Percentiles rank a stretch among this genome's conserved stretches.
Conservation (phyloP, 2,797 vertebrate genomes). For the Aythya fuligula region DNA sequence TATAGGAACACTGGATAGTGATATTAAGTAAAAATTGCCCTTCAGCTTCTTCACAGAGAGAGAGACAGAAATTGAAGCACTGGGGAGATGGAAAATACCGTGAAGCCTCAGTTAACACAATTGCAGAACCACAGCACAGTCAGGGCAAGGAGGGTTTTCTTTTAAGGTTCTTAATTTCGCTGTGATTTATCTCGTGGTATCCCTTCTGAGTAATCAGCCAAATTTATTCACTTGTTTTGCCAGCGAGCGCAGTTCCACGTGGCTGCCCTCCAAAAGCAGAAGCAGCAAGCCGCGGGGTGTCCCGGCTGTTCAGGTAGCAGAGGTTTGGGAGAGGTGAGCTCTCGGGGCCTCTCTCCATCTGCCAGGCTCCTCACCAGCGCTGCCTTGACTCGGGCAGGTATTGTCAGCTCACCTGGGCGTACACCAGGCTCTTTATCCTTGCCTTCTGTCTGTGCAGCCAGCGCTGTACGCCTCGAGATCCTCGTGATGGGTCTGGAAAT, state of each 20-base stretch:
- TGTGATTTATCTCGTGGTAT: constrained; percentile 51
- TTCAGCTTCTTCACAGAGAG: background rate
- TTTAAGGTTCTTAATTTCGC: constrained; percentile 36
- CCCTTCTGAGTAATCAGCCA: constrained; percentile 36
- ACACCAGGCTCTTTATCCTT: background rate
- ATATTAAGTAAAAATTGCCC: constrained; percentile 14
- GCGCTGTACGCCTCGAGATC: background rate
- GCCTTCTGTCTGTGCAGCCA: background rate
- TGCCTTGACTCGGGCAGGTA: constrained; percentile 8
- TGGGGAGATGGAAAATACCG: background rate
- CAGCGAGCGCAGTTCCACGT: constrained; percentile 38
- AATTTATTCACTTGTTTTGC: constrained; percentile 48
- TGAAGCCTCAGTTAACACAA: background rate
- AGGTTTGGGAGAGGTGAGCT: constrained; percentile 22
- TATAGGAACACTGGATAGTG: background rate
- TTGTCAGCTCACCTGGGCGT: background rate
- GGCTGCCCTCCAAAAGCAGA: constrained; percentile 53
- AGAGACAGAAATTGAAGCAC: background rate
- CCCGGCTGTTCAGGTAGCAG: background rate
- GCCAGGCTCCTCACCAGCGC: constrained; percentile 1
- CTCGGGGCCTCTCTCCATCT: constrained; percentile 44
- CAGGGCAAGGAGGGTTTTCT: background rate
- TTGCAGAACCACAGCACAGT: background rate
- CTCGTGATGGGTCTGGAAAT: background rate
- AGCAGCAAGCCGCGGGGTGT: constrained; percentile 18